A percentile compares a stretch with the other conserved stretches of the same genome.
Conservation (phyloP, 2,888 invertebrate species). For the Hedya salicella region DNA sequence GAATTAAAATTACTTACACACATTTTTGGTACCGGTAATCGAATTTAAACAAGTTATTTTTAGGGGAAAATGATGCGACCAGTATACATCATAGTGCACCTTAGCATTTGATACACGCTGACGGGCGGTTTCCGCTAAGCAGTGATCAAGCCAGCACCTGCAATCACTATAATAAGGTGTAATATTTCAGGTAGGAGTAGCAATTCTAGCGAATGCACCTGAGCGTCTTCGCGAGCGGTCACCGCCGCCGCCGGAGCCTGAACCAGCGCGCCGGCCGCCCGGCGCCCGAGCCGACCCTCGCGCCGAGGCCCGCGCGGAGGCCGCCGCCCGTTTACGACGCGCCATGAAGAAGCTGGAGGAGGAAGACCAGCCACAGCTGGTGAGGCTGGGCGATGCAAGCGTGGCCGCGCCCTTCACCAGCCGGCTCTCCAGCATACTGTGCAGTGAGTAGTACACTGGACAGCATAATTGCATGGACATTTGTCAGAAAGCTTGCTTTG, state of each 20-base stretch:
- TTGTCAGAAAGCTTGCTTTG: too few species aligned
- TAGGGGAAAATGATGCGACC: too few species aligned
- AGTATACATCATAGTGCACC: too few species aligned
- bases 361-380: constrained; percentile 93
- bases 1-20: too few species aligned
- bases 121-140: too few species aligned
- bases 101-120: too few species aligned
- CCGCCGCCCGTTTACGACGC: constrained; percentile 84
- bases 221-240: constrained; percentile 75
- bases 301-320: constrained; percentile 68
- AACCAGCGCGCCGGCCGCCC: constrained; percentile 69
- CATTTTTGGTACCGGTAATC: too few species aligned
- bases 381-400: constrained; percentile 98
- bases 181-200: constrained; percentile 90
- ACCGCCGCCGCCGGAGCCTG: constrained; percentile 87
- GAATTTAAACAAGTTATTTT: too few species aligned
- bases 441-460: constrained; percentile 93
- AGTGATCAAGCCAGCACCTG: too few species aligned
- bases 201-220: constrained; percentile 93
- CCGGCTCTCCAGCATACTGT: constrained; percentile 96
- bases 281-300: constrained; percentile 54
- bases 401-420: constrained; percentile 99
- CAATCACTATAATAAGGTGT: too few species aligned
- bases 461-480: too few species aligned
- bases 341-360: constrained; percentile 95